phyloP scores from a whole-genome alignment of 1,140 invertebrate species.

The Drosophila gunungcola region DNA sequence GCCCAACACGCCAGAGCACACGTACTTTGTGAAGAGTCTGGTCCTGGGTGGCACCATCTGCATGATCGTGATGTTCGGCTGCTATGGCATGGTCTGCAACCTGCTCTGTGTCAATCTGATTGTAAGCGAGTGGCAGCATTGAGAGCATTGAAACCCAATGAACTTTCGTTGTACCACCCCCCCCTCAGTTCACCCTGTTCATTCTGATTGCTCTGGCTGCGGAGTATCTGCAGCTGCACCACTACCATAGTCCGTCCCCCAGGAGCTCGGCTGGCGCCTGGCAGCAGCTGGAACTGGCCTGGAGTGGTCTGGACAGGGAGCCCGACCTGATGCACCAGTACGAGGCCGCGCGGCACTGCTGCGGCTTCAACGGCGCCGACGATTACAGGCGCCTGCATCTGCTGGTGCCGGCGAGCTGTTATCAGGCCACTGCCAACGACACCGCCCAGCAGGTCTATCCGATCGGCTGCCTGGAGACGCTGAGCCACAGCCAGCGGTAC shows the following conservation, averaged over 20 bases:
- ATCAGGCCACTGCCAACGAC: conserved; percentile 50
- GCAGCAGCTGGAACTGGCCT: conserved; percentile 69
- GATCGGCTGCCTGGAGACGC: conserved; percentile 52
- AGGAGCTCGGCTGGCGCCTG: conserved; percentile 38
- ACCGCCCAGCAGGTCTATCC: conserved; percentile 42
- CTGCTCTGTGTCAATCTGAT: conserved; percentile 72
- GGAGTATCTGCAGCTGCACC: conserved; percentile 75
- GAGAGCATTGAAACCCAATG: not conserved
- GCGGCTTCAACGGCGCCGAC: conserved; percentile 58
- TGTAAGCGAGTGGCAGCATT: conserved; percentile 20
- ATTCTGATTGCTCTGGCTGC: conserved; percentile 64
- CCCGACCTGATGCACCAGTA: conserved; percentile 59
- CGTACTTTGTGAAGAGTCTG: conserved; percentile 74
- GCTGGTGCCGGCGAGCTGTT: conserved; percentile 72
- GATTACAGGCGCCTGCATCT: conserved; percentile 68
- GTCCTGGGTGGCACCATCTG: conserved; percentile 74
- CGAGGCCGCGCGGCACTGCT: conserved; percentile 60
- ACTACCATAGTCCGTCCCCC: conserved; percentile 63
- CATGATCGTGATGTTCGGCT: conserved; percentile 76
- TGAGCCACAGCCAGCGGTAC: conserved; percentile 45
- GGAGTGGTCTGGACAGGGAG: conserved; percentile 54
- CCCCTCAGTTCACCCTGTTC: conserved; percentile 62
- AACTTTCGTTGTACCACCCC: too few species aligned
- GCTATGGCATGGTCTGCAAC: conserved; percentile 71
- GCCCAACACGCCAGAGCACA: conserved; percentile 75